These are phyloP conservation scores for Acropternis orthonyx DNA, from an alignment of 2,797 vertebrate genomes.

Conservation along the genomic window DNA sequence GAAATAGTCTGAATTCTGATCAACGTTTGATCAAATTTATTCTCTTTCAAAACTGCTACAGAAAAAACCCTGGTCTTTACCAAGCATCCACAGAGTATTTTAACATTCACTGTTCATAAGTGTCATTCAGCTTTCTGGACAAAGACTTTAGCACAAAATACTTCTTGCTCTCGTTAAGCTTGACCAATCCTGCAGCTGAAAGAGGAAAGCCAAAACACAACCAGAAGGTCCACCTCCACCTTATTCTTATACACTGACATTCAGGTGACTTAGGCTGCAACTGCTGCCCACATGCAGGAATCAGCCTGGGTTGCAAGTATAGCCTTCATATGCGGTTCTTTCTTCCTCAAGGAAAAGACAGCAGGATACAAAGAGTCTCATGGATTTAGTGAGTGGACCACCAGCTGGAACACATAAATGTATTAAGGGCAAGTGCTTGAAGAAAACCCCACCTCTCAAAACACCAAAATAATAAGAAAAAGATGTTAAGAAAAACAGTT, in stretches of 20 bases:
- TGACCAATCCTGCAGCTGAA: background rate
- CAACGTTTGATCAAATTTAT: background rate
- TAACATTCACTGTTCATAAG: background rate
- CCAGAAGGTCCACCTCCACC: background rate
- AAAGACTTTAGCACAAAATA: background rate
- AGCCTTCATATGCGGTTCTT: background rate
- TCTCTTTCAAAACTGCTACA: background rate
- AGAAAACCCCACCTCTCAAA: background rate
- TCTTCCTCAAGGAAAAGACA: background rate
- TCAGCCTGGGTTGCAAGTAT: background rate
- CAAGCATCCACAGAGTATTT: background rate
- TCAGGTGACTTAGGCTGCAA: background rate
- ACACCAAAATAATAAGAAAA: conserved; percentile 19
- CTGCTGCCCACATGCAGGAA: background rate
- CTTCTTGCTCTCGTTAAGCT: background rate
- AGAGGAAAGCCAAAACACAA: background rate
- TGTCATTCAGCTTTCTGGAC: background rate
- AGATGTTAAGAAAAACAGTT: background rate
- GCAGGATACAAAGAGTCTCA: background rate
- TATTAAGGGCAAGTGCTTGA: background rate
- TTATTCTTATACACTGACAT: background rate
- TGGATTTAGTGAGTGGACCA: background rate
- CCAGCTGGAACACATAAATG: background rate
- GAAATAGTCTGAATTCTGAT: background rate
- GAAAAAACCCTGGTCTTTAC: background rate